These are phyloP conservation scores for Lucifuga dentata DNA, from an alignment of 2,113 vertebrate species.

Conservation along the genomic window DNA sequence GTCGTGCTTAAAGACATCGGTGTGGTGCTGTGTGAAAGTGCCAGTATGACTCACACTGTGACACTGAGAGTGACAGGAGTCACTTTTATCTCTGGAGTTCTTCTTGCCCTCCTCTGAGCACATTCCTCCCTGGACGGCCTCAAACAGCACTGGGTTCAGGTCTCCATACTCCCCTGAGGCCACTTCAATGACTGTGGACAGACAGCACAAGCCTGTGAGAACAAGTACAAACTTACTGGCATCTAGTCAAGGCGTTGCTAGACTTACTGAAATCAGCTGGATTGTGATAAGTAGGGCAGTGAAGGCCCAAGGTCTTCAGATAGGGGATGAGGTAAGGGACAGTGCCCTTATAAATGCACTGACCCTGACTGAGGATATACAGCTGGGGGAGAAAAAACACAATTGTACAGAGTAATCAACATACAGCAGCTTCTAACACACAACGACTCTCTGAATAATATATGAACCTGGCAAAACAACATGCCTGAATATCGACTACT, in stretches of 20 bases:
- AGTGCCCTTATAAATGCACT: conserved; percentile 97
- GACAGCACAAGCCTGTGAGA: conserved; percentile 29
- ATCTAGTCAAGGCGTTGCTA: background rate
- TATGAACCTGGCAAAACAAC: conserved; percentile 53
- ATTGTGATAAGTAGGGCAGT: conserved; percentile 98
- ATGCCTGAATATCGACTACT: conserved; percentile 25
- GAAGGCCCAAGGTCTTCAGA: conserved; percentile 95
- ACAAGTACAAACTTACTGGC: conserved; percentile 11
- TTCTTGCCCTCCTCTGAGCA: conserved; percentile 92
- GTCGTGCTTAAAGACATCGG: too few species aligned
- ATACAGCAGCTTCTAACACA: conserved; percentile 36
- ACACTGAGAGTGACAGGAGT: conserved; percentile 84
- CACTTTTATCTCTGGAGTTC: conserved; percentile 87
- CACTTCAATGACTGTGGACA: conserved; percentile 93
- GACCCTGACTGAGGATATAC: conserved; percentile 98
- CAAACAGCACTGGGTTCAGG: conserved; percentile 94
- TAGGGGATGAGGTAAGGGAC: conserved; percentile 97
- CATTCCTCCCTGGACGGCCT: conserved; percentile 93
- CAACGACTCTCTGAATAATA: conserved; percentile 40
- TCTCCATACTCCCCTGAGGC: conserved; percentile 98
- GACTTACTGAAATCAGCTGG: conserved; percentile 98
- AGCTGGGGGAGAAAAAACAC: conserved; percentile 81
- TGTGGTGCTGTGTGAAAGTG: background rate
- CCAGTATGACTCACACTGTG: conserved; percentile 82
- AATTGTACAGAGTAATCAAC: conserved; percentile 44